A percentile compares a stretch with the other conserved stretches of the same genome.
These are phyloP conservation scores for Strix aluco DNA, from an alignment of 2,113 vertebrate species.

Conservation along the genomic window DNA sequence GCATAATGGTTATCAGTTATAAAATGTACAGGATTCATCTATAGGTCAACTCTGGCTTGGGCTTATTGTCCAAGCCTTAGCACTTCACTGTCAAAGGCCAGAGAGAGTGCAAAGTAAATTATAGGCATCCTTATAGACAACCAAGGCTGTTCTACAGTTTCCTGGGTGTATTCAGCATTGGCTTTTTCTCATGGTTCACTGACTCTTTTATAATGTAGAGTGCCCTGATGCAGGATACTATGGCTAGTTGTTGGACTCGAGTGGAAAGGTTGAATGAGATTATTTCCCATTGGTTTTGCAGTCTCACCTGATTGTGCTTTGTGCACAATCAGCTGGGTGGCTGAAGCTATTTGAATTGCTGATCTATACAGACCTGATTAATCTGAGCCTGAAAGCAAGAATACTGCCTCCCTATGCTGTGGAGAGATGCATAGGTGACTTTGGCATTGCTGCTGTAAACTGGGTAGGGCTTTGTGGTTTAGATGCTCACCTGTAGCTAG, in stretches of 20 bases:
- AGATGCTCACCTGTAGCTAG: background rate
- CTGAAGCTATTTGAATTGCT: background rate
- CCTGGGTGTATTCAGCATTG: background rate
- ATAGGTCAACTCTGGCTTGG: too few relatives aligned
- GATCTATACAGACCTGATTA: background rate
- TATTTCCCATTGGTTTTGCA: background rate
- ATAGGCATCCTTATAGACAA: background rate
- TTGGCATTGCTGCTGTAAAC: rapidly evolving
- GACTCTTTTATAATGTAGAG: background rate
- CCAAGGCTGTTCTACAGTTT: background rate
- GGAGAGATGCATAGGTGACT: background rate
- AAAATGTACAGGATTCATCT: too few relatives aligned
- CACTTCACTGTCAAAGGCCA: background rate
- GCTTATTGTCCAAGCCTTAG: too few relatives aligned
- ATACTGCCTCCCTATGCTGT: background rate
- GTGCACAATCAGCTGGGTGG: background rate
- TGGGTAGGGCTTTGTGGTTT: background rate
- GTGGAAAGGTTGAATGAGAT: background rate
- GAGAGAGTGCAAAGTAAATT: background rate
- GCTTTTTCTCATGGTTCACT: background rate
- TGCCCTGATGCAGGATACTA: background rate
- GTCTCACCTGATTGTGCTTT: background rate
- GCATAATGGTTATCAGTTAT: too few relatives aligned
- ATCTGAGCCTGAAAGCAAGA: background rate
- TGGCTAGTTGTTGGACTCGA: background rate